Evolutionary conservation across 2,113 vertebrate species (phyloP).

Genomic region (Neolamprologus caudopunctatus): DNA sequence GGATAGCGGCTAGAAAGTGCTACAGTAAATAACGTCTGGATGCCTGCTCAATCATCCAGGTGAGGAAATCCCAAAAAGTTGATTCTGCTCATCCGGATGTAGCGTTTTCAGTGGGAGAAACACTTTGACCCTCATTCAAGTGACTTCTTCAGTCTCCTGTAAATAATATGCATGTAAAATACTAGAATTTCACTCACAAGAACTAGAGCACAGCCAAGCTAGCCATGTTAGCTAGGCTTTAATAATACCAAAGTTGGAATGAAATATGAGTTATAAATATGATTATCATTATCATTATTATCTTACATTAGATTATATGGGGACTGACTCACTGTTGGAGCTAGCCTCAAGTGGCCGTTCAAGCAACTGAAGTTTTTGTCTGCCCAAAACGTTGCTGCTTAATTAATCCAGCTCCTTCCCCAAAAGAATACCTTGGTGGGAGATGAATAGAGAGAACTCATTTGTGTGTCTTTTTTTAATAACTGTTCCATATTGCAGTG

Average conservation of each 20-base stretch:
- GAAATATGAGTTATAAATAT: not conserved
- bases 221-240: not conserved
- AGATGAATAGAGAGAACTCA: not conserved
- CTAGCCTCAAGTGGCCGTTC: not conserved
- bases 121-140: not conserved
- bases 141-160: not conserved
- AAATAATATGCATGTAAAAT: not conserved
- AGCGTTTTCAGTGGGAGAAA: not conserved
- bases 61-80: not conserved
- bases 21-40: not conserved
- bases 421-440: not conserved
- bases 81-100: not conserved
- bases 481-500: not conserved
- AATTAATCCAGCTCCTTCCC: not conserved
- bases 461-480: not conserved
- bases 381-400: not conserved
- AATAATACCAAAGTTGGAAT: not conserved
- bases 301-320: not conserved
- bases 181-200: not conserved
- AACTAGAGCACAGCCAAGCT: not conserved
- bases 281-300: not conserved
- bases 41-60: not conserved
- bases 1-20: not conserved
- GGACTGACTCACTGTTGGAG: not conserved
- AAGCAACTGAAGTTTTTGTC: not conserved